These are phyloP conservation scores for Bergia puertoricense DNA, from an alignment of 92 coral and sea anemone species.

Conservation along the genomic window DNA sequence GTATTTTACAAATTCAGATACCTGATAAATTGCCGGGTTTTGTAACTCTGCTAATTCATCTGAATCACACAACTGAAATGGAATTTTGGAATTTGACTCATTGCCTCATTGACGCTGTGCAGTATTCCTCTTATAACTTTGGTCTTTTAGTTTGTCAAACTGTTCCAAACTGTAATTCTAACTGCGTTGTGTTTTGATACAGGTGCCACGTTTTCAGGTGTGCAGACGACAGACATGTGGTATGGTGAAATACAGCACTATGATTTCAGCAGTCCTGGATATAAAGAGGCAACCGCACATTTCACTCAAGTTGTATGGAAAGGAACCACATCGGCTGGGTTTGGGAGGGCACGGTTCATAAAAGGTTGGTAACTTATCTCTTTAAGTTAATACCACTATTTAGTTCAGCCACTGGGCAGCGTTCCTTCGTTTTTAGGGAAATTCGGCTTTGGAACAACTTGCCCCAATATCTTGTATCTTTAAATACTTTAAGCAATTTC, in stretches of 20 bases:
- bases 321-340: conserved; percentile 26
- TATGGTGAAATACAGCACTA: conserved; percentile 17
- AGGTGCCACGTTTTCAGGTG: neutral
- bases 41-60: too few species aligned
- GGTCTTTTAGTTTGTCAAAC: neutral
- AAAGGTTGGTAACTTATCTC: conserved; percentile 6
- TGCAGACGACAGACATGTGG: conserved; percentile 39
- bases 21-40: too few species aligned
- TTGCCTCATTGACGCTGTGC: too few species aligned
- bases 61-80: too few species aligned
- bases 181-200: neutral
- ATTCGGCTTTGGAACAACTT: too few species aligned
- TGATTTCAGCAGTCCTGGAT: conserved; percentile 11
- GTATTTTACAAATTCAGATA: too few species aligned
- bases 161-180: too few species aligned
- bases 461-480: too few species aligned
- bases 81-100: too few species aligned
- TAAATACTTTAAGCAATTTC: too few species aligned
- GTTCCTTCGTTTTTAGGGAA: too few species aligned
- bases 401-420: too few species aligned
- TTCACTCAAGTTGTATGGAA: conserved; percentile 40
- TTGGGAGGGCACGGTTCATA: conserved; percentile 11
- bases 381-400: neutral
- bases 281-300: conserved; percentile 29
- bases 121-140: neutral